Evolutionary conservation across 2,797 vertebrate genomes (phyloP), one percentile per base, ranked within the genome.

Genomic region (Numenius phaeopus): DNA sequence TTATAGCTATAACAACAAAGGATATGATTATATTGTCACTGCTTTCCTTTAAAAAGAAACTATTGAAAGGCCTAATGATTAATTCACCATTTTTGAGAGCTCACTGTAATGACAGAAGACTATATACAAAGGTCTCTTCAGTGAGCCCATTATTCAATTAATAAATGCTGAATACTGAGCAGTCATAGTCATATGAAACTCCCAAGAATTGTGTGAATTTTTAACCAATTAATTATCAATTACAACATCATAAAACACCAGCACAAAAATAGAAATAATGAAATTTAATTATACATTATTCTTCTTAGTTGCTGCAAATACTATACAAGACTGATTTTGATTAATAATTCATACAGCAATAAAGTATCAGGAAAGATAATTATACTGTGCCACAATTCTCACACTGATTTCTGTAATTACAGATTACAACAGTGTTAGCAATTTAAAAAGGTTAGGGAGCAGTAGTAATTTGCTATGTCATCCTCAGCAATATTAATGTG

Each of bases 321-420:
- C 98, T 97, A 98, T 97, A 98, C 98, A 98, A 98, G 98, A 98
- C 98, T 98, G 98, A 98, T 98, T 98, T 97, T 98, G 98, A 98
- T 98, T 98, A 98, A 98, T 98, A 98, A 98, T 98, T 98, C 98
- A 99, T 98, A 98, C 97, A 97, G 98, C 97, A 98, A 98, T 98
- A 98, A 98, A 98, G 98, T 98, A 98, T 98, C 97, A 98, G 95
- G 98, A 98, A 98, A 98, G 98, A 98, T 98, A 98, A 98, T 98
- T 98, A 98, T 98, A 98, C 97, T 96, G 97, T 98, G 96, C 98
- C 97, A 98, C 98, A 98, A 98, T 98, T 98, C 98, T 98, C 98
- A 98, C 98, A 98, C 97, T 98, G 98, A 98, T 98, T 98, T 98
- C 98, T 98, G 97, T 98, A 98, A 98, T 98, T 98, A 98, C 98